These are phyloP conservation scores for Butorides virescens DNA, from an alignment of 2,113 vertebrate species.

Conservation along the genomic window DNA sequence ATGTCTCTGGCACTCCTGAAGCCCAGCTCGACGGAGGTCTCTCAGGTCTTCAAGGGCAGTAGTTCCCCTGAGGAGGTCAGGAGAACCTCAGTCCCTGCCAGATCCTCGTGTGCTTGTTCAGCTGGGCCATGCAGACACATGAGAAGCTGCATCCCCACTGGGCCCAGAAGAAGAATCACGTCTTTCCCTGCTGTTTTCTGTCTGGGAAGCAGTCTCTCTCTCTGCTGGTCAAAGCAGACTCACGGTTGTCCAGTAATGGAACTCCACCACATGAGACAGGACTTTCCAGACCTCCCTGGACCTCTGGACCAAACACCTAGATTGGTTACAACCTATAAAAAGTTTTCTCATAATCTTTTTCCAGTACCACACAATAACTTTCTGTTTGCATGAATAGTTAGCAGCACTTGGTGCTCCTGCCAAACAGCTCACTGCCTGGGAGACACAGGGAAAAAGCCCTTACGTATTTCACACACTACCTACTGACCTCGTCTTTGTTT, in stretches of 20 bases:
- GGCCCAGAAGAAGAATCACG: background rate
- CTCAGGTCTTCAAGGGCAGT: background rate
- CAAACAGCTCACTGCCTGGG: background rate
- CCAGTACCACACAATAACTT: background rate
- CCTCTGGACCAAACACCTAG: background rate
- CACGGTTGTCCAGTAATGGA: background rate
- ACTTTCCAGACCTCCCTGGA: background rate
- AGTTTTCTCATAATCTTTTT: background rate
- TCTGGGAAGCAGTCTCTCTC: background rate
- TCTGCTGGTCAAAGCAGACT: background rate
- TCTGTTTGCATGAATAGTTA: background rate
- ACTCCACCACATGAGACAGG: background rate
- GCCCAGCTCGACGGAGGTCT: rapidly evolving
- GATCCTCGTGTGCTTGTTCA: background rate
- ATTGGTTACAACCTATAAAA: background rate
- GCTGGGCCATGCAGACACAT: background rate
- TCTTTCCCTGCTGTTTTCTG: background rate
- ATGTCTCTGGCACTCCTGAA: too few species aligned
- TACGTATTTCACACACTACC: background rate
- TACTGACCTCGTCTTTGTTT: background rate
- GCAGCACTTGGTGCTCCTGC: background rate
- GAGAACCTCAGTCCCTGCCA: background rate
- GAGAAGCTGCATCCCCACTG: background rate
- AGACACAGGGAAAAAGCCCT: background rate
- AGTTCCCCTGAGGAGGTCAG: background rate